These are phyloP conservation scores for Masticophis lateralis DNA, from an alignment of 2,797 vertebrate species.

Conservation along the genomic window DNA sequence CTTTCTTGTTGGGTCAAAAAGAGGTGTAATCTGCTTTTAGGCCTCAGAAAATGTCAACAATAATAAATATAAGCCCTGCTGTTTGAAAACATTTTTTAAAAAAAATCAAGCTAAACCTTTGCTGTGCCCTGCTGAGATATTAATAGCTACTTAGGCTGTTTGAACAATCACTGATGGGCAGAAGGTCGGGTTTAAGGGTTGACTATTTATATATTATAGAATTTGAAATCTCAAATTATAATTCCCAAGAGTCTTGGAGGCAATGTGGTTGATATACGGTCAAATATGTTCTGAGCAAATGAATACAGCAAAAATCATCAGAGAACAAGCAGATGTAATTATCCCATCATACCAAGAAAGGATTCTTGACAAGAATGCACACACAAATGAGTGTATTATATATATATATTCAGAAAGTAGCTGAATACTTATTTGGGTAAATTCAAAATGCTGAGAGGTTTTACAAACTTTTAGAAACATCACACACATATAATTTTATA, in stretches of 20 bases:
- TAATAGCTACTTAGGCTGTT: not conserved
- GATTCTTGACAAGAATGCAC: not conserved
- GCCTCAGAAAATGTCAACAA: constrained; percentile 12
- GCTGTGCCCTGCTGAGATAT: not conserved
- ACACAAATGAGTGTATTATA: not conserved
- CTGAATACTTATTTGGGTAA: not conserved
- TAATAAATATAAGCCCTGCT: not conserved
- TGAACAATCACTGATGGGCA: not conserved
- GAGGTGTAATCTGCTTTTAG: not conserved
- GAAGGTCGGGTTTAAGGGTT: not conserved
- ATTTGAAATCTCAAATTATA: not conserved
- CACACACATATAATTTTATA: not conserved
- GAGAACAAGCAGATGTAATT: not conserved
- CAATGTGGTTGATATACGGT: not conserved
- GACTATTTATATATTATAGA: not conserved
- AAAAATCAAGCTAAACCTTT: not conserved
- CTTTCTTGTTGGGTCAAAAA: not conserved
- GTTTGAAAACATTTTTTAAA: not conserved
- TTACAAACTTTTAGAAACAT: not conserved
- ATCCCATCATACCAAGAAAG: not conserved
- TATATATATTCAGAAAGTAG: not conserved
- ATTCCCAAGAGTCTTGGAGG: not conserved
- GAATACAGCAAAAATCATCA: not conserved
- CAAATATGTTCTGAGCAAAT: not conserved
- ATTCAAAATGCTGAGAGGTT: not conserved